Conservation (phyloP, 2,888 invertebrate species). For the Phymatocera aterrima region DNA sequence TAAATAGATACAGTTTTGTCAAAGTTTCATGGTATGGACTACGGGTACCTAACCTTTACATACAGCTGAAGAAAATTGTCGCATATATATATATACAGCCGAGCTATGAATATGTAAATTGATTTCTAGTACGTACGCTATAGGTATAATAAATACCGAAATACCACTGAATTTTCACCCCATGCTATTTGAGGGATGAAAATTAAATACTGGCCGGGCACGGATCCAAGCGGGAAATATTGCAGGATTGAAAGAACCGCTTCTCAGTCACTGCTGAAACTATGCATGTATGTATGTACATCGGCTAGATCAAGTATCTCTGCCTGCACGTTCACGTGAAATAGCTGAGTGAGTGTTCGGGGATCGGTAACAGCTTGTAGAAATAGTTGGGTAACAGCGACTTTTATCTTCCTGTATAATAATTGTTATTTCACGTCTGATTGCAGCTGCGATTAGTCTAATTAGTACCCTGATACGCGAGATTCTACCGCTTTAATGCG, state of each 20-base stretch:
- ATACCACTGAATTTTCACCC: background rate
- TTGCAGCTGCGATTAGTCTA: conserved; percentile 60
- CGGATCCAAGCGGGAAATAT: background rate
- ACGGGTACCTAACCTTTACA: no score
- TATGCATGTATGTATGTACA: no score
- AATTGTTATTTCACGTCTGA: conserved; percentile 61
- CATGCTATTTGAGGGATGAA: background rate
- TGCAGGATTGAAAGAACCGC: conserved; percentile 1
- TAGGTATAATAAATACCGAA: background rate
- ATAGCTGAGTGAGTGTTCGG: background rate
- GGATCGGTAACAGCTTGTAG: conserved; percentile 59
- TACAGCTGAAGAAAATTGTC: conserved; percentile 11
- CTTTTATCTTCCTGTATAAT: conserved; percentile 55
- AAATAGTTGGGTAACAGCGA: conserved; percentile 54
- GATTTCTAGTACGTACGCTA: conserved; percentile 9
- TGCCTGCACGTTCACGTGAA: background rate
- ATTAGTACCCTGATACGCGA: conserved; percentile 57
- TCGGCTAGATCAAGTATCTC: no score
- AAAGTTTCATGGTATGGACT: conserved; percentile 25
- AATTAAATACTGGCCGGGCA: background rate
- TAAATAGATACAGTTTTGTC: conserved; percentile 7
- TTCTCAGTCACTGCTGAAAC: conserved; percentile 20
- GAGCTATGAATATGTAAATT: conserved; percentile 37
- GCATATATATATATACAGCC: background rate
- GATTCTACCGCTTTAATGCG: background rate